These are phyloP conservation scores for Napeogenes inachia DNA, from an alignment of 2,888 invertebrate species.

Conservation along the genomic window DNA sequence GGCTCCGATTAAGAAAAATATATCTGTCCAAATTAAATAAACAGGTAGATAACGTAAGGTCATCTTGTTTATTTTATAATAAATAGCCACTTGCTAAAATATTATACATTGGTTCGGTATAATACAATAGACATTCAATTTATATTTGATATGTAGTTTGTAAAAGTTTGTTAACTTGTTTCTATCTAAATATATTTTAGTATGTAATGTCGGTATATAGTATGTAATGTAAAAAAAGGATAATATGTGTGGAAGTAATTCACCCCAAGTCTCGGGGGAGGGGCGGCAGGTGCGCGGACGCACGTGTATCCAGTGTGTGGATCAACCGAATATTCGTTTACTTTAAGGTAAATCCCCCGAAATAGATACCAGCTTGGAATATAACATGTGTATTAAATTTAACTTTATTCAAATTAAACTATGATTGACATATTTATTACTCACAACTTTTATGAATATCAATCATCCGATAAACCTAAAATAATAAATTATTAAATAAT, in stretches of 20 bases:
- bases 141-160: no score
- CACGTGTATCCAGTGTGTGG: slow-evolving; percentile 56
- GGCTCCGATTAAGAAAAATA: slow-evolving; percentile 44
- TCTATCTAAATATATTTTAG: no score
- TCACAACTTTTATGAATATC: no score
- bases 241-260: slow-evolving; percentile 16
- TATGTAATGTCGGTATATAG: no score
- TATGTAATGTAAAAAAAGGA: no score
- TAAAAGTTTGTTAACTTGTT: no score
- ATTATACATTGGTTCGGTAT: no score
- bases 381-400: slow-evolving; percentile 10
- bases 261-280: slow-evolving; percentile 35
- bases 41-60: slow-evolving; percentile 11
- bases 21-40: slow-evolving; percentile 38
- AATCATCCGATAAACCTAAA: no score
- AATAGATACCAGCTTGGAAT: slow-evolving; percentile 14
- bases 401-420: not conserved
- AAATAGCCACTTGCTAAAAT: no score
- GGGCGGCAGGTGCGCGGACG: slow-evolving; percentile 65
- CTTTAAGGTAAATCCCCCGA: slow-evolving; percentile 16
- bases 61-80: no score
- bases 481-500: no score
- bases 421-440: not conserved
- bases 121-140: no score
- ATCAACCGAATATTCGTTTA: slow-evolving; percentile 40